Evolutionary conservation across 2,797 vertebrate species (phyloP), one percentile per base, ranked within the genome.

Genomic region (Catostomus latipinnis): DNA sequence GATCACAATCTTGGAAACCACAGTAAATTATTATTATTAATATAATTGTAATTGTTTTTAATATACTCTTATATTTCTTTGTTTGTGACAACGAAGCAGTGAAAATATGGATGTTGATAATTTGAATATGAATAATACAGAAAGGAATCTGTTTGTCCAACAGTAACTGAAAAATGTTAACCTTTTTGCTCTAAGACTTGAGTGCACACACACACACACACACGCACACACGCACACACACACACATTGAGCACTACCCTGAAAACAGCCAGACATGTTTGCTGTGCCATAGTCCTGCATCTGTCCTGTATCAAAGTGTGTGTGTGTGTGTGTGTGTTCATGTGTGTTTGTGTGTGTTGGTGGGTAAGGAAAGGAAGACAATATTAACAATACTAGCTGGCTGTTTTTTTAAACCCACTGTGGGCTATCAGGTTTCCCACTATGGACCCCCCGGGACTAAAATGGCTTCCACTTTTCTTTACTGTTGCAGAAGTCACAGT

Each of bases 401-500:
- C 91, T 84, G 91, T 86, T 88, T 22, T 22, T 22, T 95, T 95
- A 94, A 92, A 94, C 90, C 95, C 93, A 92, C 93, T 93, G 92
- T 48, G 81, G 90, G 91, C 93, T 94, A 95, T 98, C 95, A 92
- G 90, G 91, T 98, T 95, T 94, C 93, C 88, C 92, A 89, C 91
- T 93, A 96, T 94, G 94, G 95, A 96, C 95, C 96, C 96, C 93
- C 76, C 80, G 93, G 93, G 92, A 94, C 90, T 8, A 56, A 91
- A 86, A 88, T 49, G 90, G 89, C 89, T 93, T 96, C 95, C 94
- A 91, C 93, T 96, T 96, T 96, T 95, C 93, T 93, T 92, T 92
- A 95, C 91, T 94, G 94, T 92, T 93, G 89, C 94, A 94, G 95
- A 94, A 95, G 95, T 93, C 96, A 96, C 95, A 93, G 94, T 93